Evolutionary conservation across 2,888 invertebrate genomes (phyloP).

Genomic region (Bugulina stolonifera): DNA sequence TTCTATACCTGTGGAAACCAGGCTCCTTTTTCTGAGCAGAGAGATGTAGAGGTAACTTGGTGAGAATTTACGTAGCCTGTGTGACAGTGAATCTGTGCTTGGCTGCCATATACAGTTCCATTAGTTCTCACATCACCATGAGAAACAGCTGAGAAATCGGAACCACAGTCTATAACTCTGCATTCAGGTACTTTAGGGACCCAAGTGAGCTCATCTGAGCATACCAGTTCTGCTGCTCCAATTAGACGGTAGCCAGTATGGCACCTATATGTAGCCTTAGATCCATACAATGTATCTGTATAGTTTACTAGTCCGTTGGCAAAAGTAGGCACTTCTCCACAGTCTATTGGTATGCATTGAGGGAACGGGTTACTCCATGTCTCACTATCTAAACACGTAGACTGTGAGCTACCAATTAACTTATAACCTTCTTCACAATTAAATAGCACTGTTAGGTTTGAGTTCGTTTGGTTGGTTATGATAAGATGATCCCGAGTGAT

Average conservation of each 20-base stretch:
- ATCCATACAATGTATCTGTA: neutral
- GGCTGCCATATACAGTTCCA: neutral
- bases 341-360: neutral
- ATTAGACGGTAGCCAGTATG: neutral
- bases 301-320: neutral
- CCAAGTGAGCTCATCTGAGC: neutral
- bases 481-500: neutral
- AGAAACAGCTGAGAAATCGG: neutral
- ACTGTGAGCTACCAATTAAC: neutral
- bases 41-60: neutral
- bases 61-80: neutral
- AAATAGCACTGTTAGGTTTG: neutral
- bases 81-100: neutral
- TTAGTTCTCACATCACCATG: neutral
- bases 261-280: neutral
- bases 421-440: neutral
- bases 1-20: neutral
- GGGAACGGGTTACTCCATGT: constrained; percentile 4
- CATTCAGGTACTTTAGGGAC: neutral
- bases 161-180: neutral
- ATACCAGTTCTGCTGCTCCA: neutral
- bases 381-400: neutral
- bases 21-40: neutral
- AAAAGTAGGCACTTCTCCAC: neutral
- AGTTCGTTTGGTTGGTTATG: neutral